phyloP scores from a whole-genome alignment of 1,140 invertebrate genomes.

The Zaprionus vittiger region DNA sequence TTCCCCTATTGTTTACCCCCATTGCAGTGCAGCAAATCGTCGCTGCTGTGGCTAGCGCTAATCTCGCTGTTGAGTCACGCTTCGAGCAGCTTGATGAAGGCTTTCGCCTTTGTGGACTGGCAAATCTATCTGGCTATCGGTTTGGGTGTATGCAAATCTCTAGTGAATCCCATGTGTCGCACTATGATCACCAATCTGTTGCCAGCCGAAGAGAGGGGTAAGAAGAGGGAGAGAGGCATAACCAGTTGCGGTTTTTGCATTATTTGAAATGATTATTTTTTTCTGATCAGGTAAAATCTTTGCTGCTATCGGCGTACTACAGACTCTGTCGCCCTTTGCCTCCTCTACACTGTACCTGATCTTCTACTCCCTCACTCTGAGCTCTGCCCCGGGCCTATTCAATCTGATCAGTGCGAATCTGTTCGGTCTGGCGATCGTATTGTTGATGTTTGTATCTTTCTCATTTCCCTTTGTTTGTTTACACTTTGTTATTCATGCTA shows the following conservation, averaged over 20 bases:
- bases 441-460: constrained; percentile 53
- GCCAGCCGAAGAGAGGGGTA: constrained; percentile 85
- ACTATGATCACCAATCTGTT: constrained; percentile 88
- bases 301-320: constrained; percentile 86
- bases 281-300: constrained; percentile 86
- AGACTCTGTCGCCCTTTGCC: constrained; percentile 87
- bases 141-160: constrained; percentile 85
- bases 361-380: constrained; percentile 86
- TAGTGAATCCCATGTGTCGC: constrained; percentile 87
- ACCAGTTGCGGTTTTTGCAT: background rate
- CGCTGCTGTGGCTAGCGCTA: constrained; percentile 62
- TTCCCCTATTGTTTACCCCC: background rate
- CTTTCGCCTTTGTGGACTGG: constrained; percentile 87
- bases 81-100: constrained; percentile 85
- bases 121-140: constrained; percentile 86
- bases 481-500: constrained; percentile 2
- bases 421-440: constrained; percentile 73
- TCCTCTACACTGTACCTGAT: constrained; percentile 87
- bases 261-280: background rate
- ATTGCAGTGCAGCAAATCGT: constrained; percentile 59
- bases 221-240: background rate
- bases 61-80: constrained; percentile 81
- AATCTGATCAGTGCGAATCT: constrained; percentile 85
- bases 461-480: background rate
- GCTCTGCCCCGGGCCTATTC: constrained; percentile 85